Evolutionary conservation across 1,140 invertebrate genomes (phyloP), one percentile per base, ranked within the genome.

Genomic region (Drosophila asahinai): DNA sequence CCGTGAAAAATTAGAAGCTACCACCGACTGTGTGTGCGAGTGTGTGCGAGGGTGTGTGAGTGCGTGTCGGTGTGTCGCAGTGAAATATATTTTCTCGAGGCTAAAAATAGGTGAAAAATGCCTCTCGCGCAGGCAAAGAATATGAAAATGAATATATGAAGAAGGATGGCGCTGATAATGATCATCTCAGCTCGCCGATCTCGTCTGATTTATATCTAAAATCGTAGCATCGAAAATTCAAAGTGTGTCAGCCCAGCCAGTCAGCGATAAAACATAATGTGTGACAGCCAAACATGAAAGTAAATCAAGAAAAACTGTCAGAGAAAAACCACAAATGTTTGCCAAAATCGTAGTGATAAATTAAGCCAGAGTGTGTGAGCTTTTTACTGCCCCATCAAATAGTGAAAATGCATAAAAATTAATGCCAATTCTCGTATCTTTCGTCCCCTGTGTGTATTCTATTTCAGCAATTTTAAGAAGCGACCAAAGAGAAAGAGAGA

Each of bases 1-100:
- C 61, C 54, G 43, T 92, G 91, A 92, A 92, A 92, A 92, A 81
- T 86, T 86, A 92, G 91, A 91, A 92, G 86, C 77, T 83, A 80
- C 81, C 79, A 86, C 70, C 76, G 70, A 80, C 62, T 43, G 48
- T 52, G 57, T 42, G 38, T 57, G 8, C 40, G 70, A 38, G 49
- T 71, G 15, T 60, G 19, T 66, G 55, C 47, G 63, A 55, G 71
- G 22, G 47, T 82, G 62, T 83, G 61, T 78, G 73, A 81, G 65
- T 89, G 70, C 67, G 47, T 68, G 48, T 68, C 22, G 30, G 77
- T 86, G 81, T 84, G 86, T 90, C 86, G 79, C 76, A 86, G 79
- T 86, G 81, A 89, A 89, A 89, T 61, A 77, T 77, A 78, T 77
- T 65, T 43, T 73, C 48, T 70, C 48, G 40, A 25, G 58, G 70